Evolutionary conservation across 2,888 invertebrate genomes (phyloP), one percentile per base, ranked within the genome.

Genomic region (Xestoiulus laeticollis): DNA sequence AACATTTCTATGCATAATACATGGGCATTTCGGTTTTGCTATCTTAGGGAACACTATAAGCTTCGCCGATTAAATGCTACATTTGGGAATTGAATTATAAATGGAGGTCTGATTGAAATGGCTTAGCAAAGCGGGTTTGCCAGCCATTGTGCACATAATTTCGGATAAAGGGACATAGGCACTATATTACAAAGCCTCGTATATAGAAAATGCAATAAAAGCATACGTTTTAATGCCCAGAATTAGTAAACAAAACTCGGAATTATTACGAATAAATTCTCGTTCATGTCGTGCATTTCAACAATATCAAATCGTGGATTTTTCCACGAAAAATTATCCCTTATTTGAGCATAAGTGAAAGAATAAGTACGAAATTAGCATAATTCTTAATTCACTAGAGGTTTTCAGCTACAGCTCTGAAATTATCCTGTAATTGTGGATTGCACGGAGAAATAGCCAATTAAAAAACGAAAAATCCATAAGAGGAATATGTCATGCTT

Each of bases 41-140:
- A 78, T 78, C 78, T 78, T 78, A 78, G 78, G 30, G 78, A 85
- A 85, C 44, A 43, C n/a, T 43, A 85, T 85, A 85, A 85, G 85
- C 85, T 85, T 38, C 19, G 33, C 78, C 59, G 33, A 87, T 87
- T 59, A 33, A 87, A 68, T 87, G 68, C 32, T 87, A 33, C 87
- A 68, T 59, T 53, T 87, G 87, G 87, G 87, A 87, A 87, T 87
- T 87, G 87, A 87, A 87, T 87, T 87, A 68, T 68, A 87, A 87
- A 87, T 87, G 86, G 86, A 53, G 53, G 43, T 48, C 53, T 68
- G 87, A 87, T 87, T 87, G 87, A 68, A 87, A 38, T 87, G 87
- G 78, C 33, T 87, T 87, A 86, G 43, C 30, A 33, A 5, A 12
- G 53, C 26, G 26, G 19, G 84, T 5, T 22, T 10, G 22, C 26